Conservation (phyloP, 2,113 vertebrate species). For the Cyprinodon variegatus region DNA sequence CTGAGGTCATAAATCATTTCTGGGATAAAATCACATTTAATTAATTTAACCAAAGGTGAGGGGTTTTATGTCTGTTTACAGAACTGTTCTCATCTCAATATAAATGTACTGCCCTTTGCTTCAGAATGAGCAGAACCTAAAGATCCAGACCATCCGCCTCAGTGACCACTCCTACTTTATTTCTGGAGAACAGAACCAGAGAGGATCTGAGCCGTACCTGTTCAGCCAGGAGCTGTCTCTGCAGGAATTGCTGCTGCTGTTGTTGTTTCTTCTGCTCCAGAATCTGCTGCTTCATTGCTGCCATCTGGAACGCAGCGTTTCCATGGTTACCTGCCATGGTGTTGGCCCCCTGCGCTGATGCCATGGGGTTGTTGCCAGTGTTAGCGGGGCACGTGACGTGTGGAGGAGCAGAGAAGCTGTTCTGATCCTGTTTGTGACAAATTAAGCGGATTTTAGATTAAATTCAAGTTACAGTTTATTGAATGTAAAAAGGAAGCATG, state of each 20-base stretch:
- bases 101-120: neutral
- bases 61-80: too few relatives aligned
- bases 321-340: constrained; percentile 83
- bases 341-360: constrained; percentile 76
- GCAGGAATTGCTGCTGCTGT: constrained; percentile 81
- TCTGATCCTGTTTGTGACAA: constrained; percentile 85
- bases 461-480: neutral
- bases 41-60: too few relatives aligned
- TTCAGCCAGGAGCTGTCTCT: constrained; percentile 88
- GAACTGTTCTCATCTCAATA: neutral
- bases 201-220: constrained; percentile 75
- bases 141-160: neutral
- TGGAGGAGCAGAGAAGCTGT: constrained; percentile 74
- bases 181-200: too few relatives aligned
- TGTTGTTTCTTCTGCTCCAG: constrained; percentile 84
- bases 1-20: too few relatives aligned
- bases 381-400: constrained; percentile 79
- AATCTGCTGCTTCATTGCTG: constrained; percentile 84
- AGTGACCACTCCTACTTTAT: too few relatives aligned
- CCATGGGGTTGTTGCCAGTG: constrained; percentile 77
- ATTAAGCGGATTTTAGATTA: neutral
- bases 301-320: constrained; percentile 85
- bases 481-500: too few relatives aligned
- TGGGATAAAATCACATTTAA: too few relatives aligned
- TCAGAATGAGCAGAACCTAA: neutral